Percentiles rank a stretch among this genome's conserved stretches.
phyloP scores from a whole-genome alignment of 2,888 invertebrate species.

The Cephus spinipes region DNA sequence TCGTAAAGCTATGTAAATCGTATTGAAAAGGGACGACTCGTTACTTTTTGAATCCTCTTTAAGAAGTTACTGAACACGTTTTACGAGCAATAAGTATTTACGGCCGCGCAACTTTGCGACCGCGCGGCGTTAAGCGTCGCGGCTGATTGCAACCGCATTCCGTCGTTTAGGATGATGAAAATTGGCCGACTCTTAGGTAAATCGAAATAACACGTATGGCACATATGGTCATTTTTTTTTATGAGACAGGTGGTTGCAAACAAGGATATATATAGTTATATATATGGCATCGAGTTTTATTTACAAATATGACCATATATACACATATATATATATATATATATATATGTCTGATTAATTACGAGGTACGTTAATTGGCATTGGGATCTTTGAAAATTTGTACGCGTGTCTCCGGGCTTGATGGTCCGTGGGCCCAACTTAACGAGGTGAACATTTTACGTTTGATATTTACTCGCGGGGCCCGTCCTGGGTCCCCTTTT shows the following conservation, averaged over 20 bases:
- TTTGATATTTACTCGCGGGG: constrained; percentile 59
- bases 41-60: background rate
- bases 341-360: constrained; percentile 18
- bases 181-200: background rate
- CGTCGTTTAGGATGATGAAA: constrained; percentile 5
- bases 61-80: constrained; percentile 27
- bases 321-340: background rate
- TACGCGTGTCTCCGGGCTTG: constrained; percentile 30
- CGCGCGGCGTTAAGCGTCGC: constrained; percentile 6
- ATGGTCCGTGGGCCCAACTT: constrained; percentile 30
- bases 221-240: background rate
- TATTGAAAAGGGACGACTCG: background rate
- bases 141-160: constrained; percentile 17
- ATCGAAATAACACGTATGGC: background rate
- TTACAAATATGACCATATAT: background rate
- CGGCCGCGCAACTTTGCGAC: constrained; percentile 25
- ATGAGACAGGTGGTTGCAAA: background rate
- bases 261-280: background rate
- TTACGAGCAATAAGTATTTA: constrained; percentile 33
- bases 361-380: constrained; percentile 46
- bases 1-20: constrained; percentile 11
- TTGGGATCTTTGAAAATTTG: constrained; percentile 24
- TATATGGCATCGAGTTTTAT: background rate
- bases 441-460: constrained; percentile 61
- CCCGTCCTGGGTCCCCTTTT: constrained; percentile 58